A percentile compares a stretch with the other conserved stretches of the same genome.
Evolutionary conservation across 2,888 invertebrate genomes (phyloP).

Genomic region (Sinodicranocentrus sp.): DNA sequence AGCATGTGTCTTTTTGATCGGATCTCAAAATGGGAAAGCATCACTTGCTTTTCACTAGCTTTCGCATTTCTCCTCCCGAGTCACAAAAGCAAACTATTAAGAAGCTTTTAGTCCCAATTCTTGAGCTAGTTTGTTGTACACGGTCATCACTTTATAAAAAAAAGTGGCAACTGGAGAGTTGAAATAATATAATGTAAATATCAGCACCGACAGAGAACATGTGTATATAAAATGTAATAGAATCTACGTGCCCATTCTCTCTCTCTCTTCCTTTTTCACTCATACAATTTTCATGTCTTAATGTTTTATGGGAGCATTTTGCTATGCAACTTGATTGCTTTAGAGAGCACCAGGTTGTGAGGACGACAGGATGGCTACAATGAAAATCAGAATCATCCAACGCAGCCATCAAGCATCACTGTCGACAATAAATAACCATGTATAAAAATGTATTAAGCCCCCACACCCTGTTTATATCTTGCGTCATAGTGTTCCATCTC

Average conservation of each 20-base stretch:
- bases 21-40: no score
- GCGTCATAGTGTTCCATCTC: background rate
- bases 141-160: background rate
- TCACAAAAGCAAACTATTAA: no score
- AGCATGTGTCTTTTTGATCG: no score
- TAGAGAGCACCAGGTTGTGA: background rate
- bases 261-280: slow-evolving; percentile 29
- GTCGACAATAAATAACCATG: slow-evolving; percentile 66
- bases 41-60: no score
- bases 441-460: slow-evolving; percentile 63
- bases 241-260: background rate
- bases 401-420: slow-evolving; percentile 55
- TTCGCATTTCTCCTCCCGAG: no score
- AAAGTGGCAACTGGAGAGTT: no score
- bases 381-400: slow-evolving; percentile 21
- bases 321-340: background rate
- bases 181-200: no score
- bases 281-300: slow-evolving; percentile 46
- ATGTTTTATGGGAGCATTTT: slow-evolving; percentile 36
- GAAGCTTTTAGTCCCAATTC: no score
- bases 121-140: no score
- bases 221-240: no score
- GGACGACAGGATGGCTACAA: background rate
- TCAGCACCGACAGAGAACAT: no score
- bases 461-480: slow-evolving; percentile 51